Evolutionary conservation across 2,888 invertebrate species (phyloP), one percentile per base, ranked within the genome.

Genomic region (Auanema sp.): DNA sequence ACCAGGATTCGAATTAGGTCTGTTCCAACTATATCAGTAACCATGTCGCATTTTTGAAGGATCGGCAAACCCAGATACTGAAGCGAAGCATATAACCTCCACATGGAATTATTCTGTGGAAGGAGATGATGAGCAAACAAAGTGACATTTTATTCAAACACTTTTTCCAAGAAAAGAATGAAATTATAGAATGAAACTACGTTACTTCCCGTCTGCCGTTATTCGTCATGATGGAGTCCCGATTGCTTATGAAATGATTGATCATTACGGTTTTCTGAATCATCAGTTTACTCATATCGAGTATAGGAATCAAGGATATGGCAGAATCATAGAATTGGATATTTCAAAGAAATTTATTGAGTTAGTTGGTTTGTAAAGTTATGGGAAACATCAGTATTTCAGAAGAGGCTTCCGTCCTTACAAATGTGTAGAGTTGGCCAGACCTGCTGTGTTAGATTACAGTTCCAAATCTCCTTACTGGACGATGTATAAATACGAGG

Each of bases 91-190:
- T n/a, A 53, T 53, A 10, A 53, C 53, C 1, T 25, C 16, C 10
- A 16, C 24, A 16, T 53, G 53, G 53, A 53, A 23, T 12, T 33
- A 53, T n/a, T 24, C 53, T 16, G 23, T 10, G 12, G n/a, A 18
- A 12, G 53, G 53, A 24, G 53, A 53, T 23, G 53, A 24, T 16
- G 53, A 53, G n/a, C 53, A 53, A 16, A 53, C 53, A 1, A 53
- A 33, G 53, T 53, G 4, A 33, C n/a, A n/a, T n/a, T n/a, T n/a
- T n/a, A n/a, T n/a, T n/a, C n/a, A n/a, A n/a, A n/a, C n/a, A n/a
- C n/a, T n/a, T n/a, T n/a, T n/a, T n/a, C n/a, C n/a, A n/a, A n/a
- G n/a, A 33, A 33, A 5, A 33, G 3, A 5, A 33, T 33, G 33
- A 33, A n/a, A 33, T 33, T 3, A 33, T 8, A 33, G 33, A 33